Evolutionary conservation across 2,888 invertebrate genomes (phyloP), one percentile per base, ranked within the genome.

Genomic region (Nysson spinosus): DNA sequence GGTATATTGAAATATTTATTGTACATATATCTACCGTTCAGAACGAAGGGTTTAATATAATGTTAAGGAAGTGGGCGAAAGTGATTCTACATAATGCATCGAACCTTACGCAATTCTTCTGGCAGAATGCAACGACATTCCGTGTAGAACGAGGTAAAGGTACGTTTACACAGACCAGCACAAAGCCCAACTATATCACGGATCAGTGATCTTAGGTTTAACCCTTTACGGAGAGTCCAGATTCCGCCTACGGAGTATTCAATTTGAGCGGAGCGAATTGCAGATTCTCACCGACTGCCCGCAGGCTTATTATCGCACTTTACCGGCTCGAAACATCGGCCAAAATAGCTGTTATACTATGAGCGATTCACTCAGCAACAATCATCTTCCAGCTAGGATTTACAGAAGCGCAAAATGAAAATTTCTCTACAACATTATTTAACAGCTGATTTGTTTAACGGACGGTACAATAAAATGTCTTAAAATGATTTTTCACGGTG

Each of bases 271-370:
- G 74, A 78, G 83, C 75, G 82, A 84, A 83, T 83, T 80, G 81
- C 78, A 81, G 80, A 82, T 82, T 81, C 83, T 79, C 81, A 75
- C 81, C 76, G 82, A 81, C 78, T 78, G 83, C 84, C 83, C 82
- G 82, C 80, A 82, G 83, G 83, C 83, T 84, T 84, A 83, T 84
- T 84, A 84, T 83, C 83, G 81, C 83, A 83, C 83, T 82, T 83
- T 82, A 78, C 82, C 77, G 75, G 77, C 78, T 78, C 78, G 79
- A 78, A 75, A 73, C 78, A 76, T 77, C 75, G 66, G 69, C 77
- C 75, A 73, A 78, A 81, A 79, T 76, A 71, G 71, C 73, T 66
- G 70, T 62, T 68, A 55, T 49, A 58, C 65, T 44, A 44, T 40
- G 58, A 60, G 56, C 60, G 54, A 73, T 68, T 66, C 61, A 28